phyloP scores from a whole-genome alignment of 2,113 vertebrate species.

The Todiramphus saurophagus region DNA sequence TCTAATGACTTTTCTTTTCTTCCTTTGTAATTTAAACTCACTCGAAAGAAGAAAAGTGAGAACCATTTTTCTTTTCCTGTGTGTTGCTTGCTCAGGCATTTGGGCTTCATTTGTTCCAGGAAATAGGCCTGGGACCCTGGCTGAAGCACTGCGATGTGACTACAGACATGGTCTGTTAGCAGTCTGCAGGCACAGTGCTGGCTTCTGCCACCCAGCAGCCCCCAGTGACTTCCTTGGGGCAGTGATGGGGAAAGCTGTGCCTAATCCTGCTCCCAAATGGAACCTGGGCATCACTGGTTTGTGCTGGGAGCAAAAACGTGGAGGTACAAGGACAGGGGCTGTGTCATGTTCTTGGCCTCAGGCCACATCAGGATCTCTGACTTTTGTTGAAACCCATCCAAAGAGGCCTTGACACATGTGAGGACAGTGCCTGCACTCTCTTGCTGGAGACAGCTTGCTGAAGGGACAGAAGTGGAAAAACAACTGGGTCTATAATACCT shows the following conservation, averaged over 20 bases:
- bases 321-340: not conserved
- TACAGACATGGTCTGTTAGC: not conserved
- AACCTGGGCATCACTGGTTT: not conserved
- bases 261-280: not conserved
- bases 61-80: not conserved
- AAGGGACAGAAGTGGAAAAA: not conserved
- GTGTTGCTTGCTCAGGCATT: not conserved
- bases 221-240: not conserved
- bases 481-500: not conserved
- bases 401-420: not conserved
- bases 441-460: not conserved
- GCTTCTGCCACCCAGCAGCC: not conserved
- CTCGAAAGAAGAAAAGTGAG: not conserved
- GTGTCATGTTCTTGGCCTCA: not conserved
- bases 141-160: not conserved
- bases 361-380: not conserved
- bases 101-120: not conserved
- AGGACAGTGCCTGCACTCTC: not conserved
- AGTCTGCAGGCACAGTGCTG: rapidly evolving
- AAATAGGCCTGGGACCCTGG: not conserved
- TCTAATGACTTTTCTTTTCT: not conserved
- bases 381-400: not conserved
- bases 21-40: not conserved
- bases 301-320: not conserved
- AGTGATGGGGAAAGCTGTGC: not conserved